Percentiles rank a stretch among this genome's conserved stretches.
phyloP scores from a whole-genome alignment of 2,113 vertebrate genomes.

The Rhea pennata region DNA sequence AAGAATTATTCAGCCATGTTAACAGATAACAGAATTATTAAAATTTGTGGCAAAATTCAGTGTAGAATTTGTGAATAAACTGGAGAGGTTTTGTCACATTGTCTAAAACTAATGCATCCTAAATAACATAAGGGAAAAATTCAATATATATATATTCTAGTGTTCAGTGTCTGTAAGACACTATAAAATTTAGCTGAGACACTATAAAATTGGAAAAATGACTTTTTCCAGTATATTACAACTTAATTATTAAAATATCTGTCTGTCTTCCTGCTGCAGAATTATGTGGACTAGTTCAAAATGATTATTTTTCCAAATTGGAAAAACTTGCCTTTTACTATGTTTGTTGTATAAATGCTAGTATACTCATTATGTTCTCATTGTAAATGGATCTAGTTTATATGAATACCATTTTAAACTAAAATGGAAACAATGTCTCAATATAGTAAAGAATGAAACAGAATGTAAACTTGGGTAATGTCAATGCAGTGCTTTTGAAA shows the following conservation, averaged over 20 bases:
- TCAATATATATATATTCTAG: background rate
- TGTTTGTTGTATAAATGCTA: background rate
- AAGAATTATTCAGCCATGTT: background rate
- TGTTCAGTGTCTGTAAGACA: background rate
- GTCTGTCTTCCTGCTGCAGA: background rate
- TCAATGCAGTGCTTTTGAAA: background rate
- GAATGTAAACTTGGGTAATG: background rate
- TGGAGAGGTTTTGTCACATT: background rate
- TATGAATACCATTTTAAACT: background rate
- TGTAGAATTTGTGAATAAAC: background rate
- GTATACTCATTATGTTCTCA: background rate
- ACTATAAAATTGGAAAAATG: background rate
- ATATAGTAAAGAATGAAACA: background rate
- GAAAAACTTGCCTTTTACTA: background rate
- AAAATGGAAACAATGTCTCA: background rate
- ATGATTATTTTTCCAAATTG: background rate
- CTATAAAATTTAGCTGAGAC: background rate
- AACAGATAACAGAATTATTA: background rate
- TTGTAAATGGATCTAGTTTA: background rate
- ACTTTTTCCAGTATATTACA: background rate
- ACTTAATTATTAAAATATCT: background rate
- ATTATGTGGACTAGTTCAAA: background rate
- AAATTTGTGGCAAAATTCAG: background rate
- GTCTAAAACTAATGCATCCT: background rate
- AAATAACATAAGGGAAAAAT: background rate